Percentiles rank a stretch among this genome's conserved stretches.
These are phyloP conservation scores for Sarcophaga bullata DNA, from an alignment of 1,140 invertebrate species.

Conservation along the genomic window DNA sequence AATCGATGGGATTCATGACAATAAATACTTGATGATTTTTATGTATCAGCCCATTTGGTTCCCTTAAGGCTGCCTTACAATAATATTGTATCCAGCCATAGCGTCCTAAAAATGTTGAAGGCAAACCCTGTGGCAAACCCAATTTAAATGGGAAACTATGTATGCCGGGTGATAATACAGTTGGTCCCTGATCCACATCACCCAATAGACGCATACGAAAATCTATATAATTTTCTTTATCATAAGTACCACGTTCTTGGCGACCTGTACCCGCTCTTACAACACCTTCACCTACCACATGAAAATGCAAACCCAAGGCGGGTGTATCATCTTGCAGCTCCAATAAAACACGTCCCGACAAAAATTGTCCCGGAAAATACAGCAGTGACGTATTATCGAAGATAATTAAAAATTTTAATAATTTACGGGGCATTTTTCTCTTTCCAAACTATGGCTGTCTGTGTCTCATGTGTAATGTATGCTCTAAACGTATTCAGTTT, in stretches of 20 bases:
- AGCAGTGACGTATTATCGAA: conserved; percentile 93
- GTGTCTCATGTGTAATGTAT: not conserved
- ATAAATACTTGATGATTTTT: conserved; percentile 98
- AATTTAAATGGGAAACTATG: conserved; percentile 96
- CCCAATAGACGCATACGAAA: conserved; percentile 92
- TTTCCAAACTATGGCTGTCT: not conserved
- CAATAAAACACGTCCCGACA: conserved; percentile 89
- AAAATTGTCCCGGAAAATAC: conserved; percentile 92
- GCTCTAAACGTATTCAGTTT: not conserved
- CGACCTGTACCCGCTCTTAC: conserved; percentile 82
- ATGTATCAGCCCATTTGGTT: conserved; percentile 89
- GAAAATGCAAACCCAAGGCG: conserved; percentile 90
- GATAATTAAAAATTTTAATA: conserved; percentile 91
- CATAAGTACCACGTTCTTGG: conserved; percentile 81
- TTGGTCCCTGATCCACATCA: conserved; percentile 83
- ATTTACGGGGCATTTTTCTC: conserved; percentile 79
- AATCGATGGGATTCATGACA: conserved; percentile 95
- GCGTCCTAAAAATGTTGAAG: conserved; percentile 92
- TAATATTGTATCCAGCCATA: conserved; percentile 97
- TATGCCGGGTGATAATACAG: conserved; percentile 90
- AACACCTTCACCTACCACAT: conserved; percentile 93
- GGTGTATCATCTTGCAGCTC: conserved; percentile 93
- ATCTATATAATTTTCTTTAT: conserved; percentile 95
- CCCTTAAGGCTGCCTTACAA: conserved; percentile 89
- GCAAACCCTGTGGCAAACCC: conserved; percentile 87